Evolutionary conservation across 1,140 invertebrate genomes (phyloP).

Genomic region (Ostrea edulis): DNA sequence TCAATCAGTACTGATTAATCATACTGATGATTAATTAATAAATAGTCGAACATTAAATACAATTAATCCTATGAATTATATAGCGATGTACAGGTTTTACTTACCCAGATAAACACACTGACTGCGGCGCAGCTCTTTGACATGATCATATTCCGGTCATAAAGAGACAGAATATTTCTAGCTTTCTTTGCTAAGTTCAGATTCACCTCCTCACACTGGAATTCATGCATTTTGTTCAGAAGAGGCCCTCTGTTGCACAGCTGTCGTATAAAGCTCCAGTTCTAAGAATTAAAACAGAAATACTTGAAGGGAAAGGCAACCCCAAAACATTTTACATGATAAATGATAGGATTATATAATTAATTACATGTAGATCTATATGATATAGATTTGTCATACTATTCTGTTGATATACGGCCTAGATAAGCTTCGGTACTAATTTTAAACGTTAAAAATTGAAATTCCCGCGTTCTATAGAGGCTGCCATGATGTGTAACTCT

Average conservation of each 20-base stretch:
- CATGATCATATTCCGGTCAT: neutral
- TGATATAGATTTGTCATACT: too few relatives aligned
- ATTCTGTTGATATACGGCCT: too few relatives aligned
- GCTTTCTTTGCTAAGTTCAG: neutral
- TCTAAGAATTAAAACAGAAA: neutral
- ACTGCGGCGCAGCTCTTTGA: neutral
- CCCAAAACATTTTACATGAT: too few relatives aligned
- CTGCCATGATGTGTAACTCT: too few relatives aligned
- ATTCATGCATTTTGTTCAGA: neutral
- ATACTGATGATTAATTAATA: neutral
- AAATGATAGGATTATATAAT: too few relatives aligned
- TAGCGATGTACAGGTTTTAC: neutral
- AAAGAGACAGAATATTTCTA: neutral
- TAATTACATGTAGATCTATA: too few relatives aligned
- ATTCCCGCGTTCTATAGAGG: too few relatives aligned
- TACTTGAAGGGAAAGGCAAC: too few relatives aligned
- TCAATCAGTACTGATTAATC: neutral
- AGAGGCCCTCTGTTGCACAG: neutral
- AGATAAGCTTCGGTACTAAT: too few relatives aligned
- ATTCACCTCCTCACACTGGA: constrained; percentile 4
- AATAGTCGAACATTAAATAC: neutral
- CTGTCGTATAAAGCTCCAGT: neutral
- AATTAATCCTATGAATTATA: neutral
- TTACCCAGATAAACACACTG: neutral
- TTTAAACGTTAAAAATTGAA: too few relatives aligned